Conservation (phyloP, 2,113 vertebrate species). For the Osmerus mordax region DNA sequence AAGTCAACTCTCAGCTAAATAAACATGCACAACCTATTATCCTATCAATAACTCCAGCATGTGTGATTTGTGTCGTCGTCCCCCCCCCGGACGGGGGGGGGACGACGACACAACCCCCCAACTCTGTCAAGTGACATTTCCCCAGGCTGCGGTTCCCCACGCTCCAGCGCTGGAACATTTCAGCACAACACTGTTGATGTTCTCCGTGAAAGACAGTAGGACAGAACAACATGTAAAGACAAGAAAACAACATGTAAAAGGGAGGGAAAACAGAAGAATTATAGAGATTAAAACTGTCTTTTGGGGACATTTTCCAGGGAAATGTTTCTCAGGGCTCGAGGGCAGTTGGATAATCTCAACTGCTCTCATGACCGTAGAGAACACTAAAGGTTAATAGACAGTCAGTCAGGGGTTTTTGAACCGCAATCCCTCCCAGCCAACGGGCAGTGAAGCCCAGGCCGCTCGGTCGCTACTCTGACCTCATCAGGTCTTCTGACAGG, state of each 20-base stretch:
- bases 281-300: not conserved
- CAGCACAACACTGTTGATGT: not conserved
- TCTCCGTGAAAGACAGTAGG: not conserved
- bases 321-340: not conserved
- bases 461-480: not conserved
- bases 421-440: not conserved
- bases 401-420: not conserved
- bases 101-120: too few relatives aligned
- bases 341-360: not conserved
- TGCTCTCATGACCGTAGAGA: not conserved
- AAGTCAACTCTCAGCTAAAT: too few relatives aligned
- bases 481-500: not conserved
- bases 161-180: not conserved
- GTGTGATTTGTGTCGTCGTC: not conserved
- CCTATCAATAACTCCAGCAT: too few relatives aligned
- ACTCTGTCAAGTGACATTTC: not conserved
- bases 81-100: too few relatives aligned
- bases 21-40: too few relatives aligned
- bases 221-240: not conserved
- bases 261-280: not conserved
- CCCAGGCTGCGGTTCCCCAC: not conserved
- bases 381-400: not conserved
- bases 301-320: not conserved
- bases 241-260: not conserved
- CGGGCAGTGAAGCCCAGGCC: not conserved